These are phyloP conservation scores for Rhorus exstirpatorius DNA, from an alignment of 2,888 invertebrate species.

Conservation along the genomic window DNA sequence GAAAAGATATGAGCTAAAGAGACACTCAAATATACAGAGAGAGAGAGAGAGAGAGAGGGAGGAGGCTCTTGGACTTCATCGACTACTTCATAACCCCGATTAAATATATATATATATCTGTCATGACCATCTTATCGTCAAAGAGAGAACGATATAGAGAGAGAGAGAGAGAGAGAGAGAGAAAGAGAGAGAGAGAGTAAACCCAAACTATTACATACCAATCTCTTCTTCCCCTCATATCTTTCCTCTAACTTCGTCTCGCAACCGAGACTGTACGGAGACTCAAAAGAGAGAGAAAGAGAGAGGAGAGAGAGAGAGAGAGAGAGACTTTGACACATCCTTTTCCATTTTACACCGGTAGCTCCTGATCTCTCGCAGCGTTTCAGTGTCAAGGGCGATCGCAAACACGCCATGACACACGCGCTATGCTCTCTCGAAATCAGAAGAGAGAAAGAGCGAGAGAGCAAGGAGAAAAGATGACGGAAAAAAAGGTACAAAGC, in stretches of 20 bases:
- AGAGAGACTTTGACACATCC: constrained; percentile 4
- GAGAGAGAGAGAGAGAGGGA: not conserved
- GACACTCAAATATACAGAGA: constrained; percentile 21
- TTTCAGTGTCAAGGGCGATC: constrained; percentile 58
- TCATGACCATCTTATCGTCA: constrained; percentile 57
- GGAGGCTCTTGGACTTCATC: constrained; percentile 36
- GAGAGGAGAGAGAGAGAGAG: not conserved
- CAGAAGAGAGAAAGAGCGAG: not conserved
- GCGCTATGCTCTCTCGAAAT: not conserved
- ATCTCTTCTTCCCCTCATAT: constrained; percentile 31
- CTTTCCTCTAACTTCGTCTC: not conserved
- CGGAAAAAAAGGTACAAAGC: not conserved
- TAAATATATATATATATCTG: constrained; percentile 45
- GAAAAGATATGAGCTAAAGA: constrained; percentile 22
- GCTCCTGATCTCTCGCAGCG: not conserved
- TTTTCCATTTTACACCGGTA: constrained; percentile 21
- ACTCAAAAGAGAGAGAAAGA: not conserved
- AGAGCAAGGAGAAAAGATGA: not conserved
- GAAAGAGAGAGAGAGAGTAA: too few relatives aligned
- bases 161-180: too few relatives aligned
- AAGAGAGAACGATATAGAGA: too few relatives aligned
- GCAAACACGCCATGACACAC: constrained; percentile 17
- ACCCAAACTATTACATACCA: not conserved
- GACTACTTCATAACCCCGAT: constrained; percentile 44
- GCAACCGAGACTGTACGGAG: not conserved